These are phyloP conservation scores for Endomychus coccineus DNA, from an alignment of 2,888 invertebrate genomes.

Conservation along the genomic window DNA sequence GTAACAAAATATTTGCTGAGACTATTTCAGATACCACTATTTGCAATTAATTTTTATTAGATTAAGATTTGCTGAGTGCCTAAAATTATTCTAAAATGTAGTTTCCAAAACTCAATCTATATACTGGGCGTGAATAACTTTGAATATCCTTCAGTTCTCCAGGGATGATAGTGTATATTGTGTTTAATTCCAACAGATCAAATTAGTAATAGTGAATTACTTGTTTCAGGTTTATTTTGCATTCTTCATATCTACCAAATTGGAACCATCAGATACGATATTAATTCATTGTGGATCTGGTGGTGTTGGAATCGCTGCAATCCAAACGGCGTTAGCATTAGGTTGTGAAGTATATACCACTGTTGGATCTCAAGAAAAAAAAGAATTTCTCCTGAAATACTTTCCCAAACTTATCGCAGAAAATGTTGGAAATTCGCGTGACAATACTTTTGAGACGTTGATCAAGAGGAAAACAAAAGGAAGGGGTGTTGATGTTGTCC, in stretches of 20 bases:
- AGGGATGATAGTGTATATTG: no score
- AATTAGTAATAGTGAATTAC: no score
- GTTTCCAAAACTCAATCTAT: no score
- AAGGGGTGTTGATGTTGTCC: slow-evolving; percentile 52
- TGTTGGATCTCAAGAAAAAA: slow-evolving; percentile 76
- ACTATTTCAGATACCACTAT: no score
- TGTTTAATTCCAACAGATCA: no score
- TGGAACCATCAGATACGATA: slow-evolving; percentile 24
- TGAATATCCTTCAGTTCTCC: no score
- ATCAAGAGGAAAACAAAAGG: slow-evolving; percentile 50
- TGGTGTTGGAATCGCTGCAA: slow-evolving; percentile 92
- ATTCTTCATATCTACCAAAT: slow-evolving; percentile 21
- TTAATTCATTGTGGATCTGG: slow-evolving; percentile 48
- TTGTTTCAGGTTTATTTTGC: slow-evolving; percentile 28
- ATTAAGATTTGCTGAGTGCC: no score
- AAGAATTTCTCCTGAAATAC: slow-evolving; percentile 68
- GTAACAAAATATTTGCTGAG: no score
- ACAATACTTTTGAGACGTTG: slow-evolving; percentile 38
- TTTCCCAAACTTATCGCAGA: slow-evolving; percentile 72
- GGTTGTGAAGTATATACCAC: slow-evolving; percentile 84
- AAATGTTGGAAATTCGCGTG: slow-evolving; percentile 66
- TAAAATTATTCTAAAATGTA: no score
- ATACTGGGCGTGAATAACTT: no score
- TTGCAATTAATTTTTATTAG: no score
- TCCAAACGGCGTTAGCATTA: slow-evolving; percentile 76